Conservation (phyloP, 2,797 vertebrate genomes). For the Acanthurus tractus region DNA sequence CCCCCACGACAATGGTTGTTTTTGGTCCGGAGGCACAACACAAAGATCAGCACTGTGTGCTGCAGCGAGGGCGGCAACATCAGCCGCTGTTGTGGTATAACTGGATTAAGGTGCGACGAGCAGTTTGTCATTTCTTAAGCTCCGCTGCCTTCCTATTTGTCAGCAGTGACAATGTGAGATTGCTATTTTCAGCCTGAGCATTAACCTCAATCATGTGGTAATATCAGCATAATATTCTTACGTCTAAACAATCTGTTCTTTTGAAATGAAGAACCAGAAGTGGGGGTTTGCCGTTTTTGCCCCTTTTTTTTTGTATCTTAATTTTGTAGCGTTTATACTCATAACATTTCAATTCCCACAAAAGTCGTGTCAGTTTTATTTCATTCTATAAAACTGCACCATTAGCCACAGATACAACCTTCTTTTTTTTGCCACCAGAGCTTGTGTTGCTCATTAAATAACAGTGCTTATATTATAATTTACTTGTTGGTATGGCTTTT, state of each 20-base stretch:
- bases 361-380: background rate
- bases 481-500: background rate
- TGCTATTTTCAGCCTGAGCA: slow-evolving; percentile 22
- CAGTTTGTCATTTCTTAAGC: slow-evolving; percentile 59
- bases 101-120: slow-evolving; percentile 58
- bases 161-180: slow-evolving; percentile 42
- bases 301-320: background rate
- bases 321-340: background rate
- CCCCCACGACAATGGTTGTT: slow-evolving; percentile 23
- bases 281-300: background rate
- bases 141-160: slow-evolving; percentile 41
- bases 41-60: slow-evolving; percentile 47
- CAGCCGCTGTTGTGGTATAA: slow-evolving; percentile 52
- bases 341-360: background rate
- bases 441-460: background rate
- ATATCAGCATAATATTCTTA: background rate
- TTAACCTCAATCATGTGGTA: slow-evolving; percentile 6
- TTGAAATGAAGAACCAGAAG: background rate
- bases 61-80: slow-evolving; percentile 30
- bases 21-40: slow-evolving; percentile 50
- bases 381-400: background rate
- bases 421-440: background rate
- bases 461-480: background rate
- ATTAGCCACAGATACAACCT: slow-evolving; percentile 2
- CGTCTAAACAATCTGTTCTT: background rate